Evolutionary conservation across 1,140 invertebrate genomes (phyloP), one percentile per base, ranked within the genome.

Genomic region (Meloidogyne floridensis): DNA sequence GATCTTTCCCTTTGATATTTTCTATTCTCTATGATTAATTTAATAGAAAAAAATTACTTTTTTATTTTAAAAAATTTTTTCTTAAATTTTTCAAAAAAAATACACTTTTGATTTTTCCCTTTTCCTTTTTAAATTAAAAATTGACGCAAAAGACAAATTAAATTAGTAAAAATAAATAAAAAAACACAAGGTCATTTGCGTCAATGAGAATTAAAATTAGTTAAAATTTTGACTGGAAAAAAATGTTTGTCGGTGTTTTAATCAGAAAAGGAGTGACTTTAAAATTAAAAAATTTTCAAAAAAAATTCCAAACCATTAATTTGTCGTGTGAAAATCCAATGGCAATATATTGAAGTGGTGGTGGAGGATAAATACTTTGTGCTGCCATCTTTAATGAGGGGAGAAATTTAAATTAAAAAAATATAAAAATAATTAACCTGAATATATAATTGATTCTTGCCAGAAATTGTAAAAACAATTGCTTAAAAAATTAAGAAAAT

Each of bases 341-440:
- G 6, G 43, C 72, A 74, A 47, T 74, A 8, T 74, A 74, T 18
- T 74, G 72, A 51, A 74, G 72, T 74, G 43, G 7, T 74, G 72
- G 72, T 54, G 72, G 15, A 15, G 72, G 72, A 54, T 15, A 15
- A 6, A 32, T n/a, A 54, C n/a, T 54, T 54, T 74, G 72, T 47
- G 72, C 72, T n/a, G 72, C 7, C 72, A 74, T 74, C 72, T 74
- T 43, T 53, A 73, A 43, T 3, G 56, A 65, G 2, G 15, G 6
- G n/a, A 65, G n/a, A 6, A 6, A 6, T 7, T n/a, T 47, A 47
- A 47, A 4, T 65, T 5, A 0, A 65, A 18, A 65, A 65, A n/a
- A 6, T 5, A 5, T 65, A 8, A n/a, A 11, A 6, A 32, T 20
- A 65, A n/a, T 65, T 65, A n/a, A 65, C 59, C n/a, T 65, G 59